A percentile compares a stretch with the other conserved stretches of the same genome.
phyloP scores from a whole-genome alignment of 2,797 vertebrate genomes.

The Morelia viridis region DNA sequence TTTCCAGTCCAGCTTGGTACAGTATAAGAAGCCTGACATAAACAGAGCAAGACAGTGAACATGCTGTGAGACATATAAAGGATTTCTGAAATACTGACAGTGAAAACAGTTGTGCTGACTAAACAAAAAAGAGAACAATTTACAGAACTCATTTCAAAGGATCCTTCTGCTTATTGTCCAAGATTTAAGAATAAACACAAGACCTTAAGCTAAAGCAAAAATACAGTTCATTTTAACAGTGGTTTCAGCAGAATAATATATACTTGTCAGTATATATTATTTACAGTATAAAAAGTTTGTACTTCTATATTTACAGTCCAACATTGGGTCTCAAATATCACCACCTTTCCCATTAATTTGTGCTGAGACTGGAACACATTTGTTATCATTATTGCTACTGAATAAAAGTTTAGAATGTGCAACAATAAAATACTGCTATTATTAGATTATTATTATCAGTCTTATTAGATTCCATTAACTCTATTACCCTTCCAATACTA shows the following conservation, averaged over 20 bases:
- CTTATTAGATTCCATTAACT: not conserved
- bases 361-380: not conserved
- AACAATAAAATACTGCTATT: constrained; percentile 13
- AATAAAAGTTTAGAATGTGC: not conserved
- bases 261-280: not conserved
- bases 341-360: not conserved
- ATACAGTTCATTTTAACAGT: not conserved
- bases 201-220: not conserved
- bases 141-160: not conserved
- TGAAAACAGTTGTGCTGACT: not conserved
- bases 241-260: not conserved
- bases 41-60: not conserved
- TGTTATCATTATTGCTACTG: not conserved
- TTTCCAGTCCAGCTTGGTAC: not conserved
- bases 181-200: not conserved
- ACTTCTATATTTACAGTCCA: not conserved
- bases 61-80: not conserved
- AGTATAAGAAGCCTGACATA: not conserved
- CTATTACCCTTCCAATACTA: not conserved
- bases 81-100: not conserved
- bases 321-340: not conserved
- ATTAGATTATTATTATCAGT: no score
- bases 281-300: not conserved
- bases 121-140: not conserved
- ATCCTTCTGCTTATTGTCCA: not conserved